These are phyloP conservation scores for Drosophila barbarae DNA, from an alignment of 2,888 invertebrate species.

Conservation along the genomic window DNA sequence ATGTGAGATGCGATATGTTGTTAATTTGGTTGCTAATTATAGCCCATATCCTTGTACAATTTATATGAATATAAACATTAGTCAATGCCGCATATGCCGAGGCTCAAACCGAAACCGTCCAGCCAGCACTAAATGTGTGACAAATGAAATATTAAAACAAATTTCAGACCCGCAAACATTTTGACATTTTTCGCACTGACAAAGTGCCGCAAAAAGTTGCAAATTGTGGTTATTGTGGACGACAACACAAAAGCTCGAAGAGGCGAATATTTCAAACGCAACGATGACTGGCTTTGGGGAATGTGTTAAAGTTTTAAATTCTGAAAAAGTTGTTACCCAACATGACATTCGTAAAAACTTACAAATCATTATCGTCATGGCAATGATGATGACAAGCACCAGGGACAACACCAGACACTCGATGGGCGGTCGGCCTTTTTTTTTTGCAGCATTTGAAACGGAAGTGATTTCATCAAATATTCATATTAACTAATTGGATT, in stretches of 20 bases:
- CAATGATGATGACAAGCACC: conserved; percentile 26
- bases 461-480: conserved; percentile 75
- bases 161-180: conserved; percentile 65
- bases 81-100: conserved; percentile 22
- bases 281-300: conserved; percentile 62
- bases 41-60: background rate
- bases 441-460: conserved; percentile 60
- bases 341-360: conserved; percentile 32
- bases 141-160: conserved; percentile 73
- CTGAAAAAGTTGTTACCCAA: conserved; percentile 27
- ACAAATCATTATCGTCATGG: conserved; percentile 45
- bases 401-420: conserved; percentile 26
- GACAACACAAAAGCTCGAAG: conserved; percentile 39
- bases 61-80: conserved; percentile 20
- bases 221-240: conserved; percentile 73
- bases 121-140: conserved; percentile 49
- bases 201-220: conserved; percentile 72
- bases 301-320: conserved; percentile 63
- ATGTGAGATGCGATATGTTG: background rate
- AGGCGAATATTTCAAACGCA: conserved; percentile 52
- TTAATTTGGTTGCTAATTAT: conserved; percentile 7
- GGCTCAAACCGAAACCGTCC: conserved; percentile 11
- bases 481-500: conserved; percentile 76
- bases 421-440: conserved; percentile 25
- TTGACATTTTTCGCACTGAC: conserved; percentile 69